Evolutionary conservation across 2,888 invertebrate genomes (phyloP), one percentile per base, ranked within the genome.

Genomic region (Teinopalpus imperialis): DNA sequence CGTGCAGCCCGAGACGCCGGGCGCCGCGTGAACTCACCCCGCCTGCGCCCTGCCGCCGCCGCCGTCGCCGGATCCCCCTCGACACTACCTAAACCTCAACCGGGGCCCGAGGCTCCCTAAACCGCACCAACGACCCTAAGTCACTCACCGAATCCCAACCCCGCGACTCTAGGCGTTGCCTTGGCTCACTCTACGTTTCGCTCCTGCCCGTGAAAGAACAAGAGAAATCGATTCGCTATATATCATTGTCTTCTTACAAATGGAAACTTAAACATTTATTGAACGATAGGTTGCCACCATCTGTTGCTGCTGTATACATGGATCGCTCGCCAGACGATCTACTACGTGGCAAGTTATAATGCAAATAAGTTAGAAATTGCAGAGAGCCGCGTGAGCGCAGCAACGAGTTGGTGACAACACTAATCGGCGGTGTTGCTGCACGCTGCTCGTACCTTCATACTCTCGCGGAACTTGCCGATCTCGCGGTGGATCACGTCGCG

Each of bases 401-500:
- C n/a, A n/a, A n/a, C n/a, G n/a, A n/a, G n/a, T n/a, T n/a, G n/a
- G n/a, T n/a, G n/a, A n/a, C n/a, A n/a, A n/a, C n/a, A n/a, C n/a
- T n/a, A n/a, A n/a, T n/a, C n/a, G n/a, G n/a, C n/a, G n/a, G n/a
- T 16, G 16, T 16, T 3, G 35, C 18, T 30, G 47, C 48, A 26
- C 48, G 51, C 50, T 48, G 46, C 53, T 51, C 52, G 27, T 93
- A 97, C 97, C 95, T 97, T 97, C 94, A 97, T 98, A 59, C 97
- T 95, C 90, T 98, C 98, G 53, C 98, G 93, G 89, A 99, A 99
- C 87, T 97, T 97, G 65, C 97, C 97, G 81, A 99, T 99, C 91
- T 99, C 99, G 63, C 98, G 92, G 69, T 97, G 97, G 62, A 99
- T 99, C 61, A 98, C 92, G 81, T 97, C 97, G 35, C 97, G 93